A percentile compares a stretch with the other conserved stretches of the same genome.
Conservation (phyloP, 2,888 invertebrate species). For the Unio pictorum region DNA sequence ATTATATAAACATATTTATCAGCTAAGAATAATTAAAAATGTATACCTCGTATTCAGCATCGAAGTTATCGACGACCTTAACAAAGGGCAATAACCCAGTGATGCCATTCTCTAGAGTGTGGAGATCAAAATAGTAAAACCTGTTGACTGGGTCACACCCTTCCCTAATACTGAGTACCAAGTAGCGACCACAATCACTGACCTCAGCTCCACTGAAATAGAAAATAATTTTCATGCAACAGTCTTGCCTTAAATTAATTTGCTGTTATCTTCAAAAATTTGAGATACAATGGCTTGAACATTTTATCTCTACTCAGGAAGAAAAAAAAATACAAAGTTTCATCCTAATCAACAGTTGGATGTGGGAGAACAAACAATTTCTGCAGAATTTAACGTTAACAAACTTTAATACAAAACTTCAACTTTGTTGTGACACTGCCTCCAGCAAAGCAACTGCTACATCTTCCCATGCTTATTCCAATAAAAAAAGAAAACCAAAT, state of each 20-base stretch:
- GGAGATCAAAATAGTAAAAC: conserved; percentile 87
- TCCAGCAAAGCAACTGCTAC: too few relatives aligned
- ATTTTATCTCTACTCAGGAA: not conserved
- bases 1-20: too few relatives aligned
- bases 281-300: too few relatives aligned
- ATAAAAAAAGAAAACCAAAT: too few relatives aligned
- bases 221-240: conserved; percentile 5
- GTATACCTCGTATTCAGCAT: conserved; percentile 89
- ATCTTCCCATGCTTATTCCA: too few relatives aligned
- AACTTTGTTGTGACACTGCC: too few relatives aligned
- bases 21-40: conserved; percentile 1
- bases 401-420: too few relatives aligned
- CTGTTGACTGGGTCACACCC: conserved; percentile 92
- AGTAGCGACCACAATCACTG: conserved; percentile 91
- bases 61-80: conserved; percentile 89
- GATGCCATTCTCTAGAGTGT: conserved; percentile 68
- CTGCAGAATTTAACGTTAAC: too few relatives aligned
- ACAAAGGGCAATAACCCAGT: conserved; percentile 79
- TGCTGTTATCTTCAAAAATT: too few relatives aligned
- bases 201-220: conserved; percentile 84
- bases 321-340: not conserved
- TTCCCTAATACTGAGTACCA: conserved; percentile 86
- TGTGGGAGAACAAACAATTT: too few relatives aligned
- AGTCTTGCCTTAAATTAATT: not conserved
- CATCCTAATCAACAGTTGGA: too few relatives aligned